Conservation (phyloP, 1,140 invertebrate species). For the Sitobion miscanthi region DNA sequence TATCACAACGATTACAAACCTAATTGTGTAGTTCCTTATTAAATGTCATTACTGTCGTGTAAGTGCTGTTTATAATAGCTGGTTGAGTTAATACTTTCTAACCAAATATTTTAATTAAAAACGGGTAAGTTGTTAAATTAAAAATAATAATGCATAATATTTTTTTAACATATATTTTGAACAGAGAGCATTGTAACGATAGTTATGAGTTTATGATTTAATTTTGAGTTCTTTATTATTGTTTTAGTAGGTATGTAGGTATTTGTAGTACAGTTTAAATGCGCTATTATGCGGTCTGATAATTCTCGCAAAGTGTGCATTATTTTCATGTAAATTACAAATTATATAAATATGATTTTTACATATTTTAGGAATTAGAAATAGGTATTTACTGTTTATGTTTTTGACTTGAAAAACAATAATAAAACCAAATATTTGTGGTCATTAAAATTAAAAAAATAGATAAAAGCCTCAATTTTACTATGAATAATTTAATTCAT, state of each 20-base stretch:
- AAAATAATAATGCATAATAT: constrained; percentile 13
- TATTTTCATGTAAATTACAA: constrained; percentile 18
- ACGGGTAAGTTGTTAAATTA: constrained; percentile 28
- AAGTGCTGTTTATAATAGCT: background rate
- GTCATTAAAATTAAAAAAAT: background rate
- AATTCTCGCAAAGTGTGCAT: background rate
- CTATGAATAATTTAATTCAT: background rate
- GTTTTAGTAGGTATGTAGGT: background rate
- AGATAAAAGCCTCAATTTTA: background rate
- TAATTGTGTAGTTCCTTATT: constrained; percentile 10
- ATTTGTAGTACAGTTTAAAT: background rate
- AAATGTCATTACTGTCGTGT: background rate
- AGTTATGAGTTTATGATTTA: constrained; percentile 20
- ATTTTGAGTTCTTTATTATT: constrained; percentile 16
- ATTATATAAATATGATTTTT: constrained; percentile 18
- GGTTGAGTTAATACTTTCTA: background rate
- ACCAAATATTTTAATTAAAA: constrained; percentile 9
- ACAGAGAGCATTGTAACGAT: background rate
- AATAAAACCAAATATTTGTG: constrained; percentile 7
- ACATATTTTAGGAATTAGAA: background rate
- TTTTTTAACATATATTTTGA: background rate
- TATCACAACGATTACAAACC: background rate
- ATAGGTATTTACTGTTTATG: background rate
- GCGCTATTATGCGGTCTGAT: constrained; percentile 26
- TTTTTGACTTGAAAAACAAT: background rate